Conservation (phyloP, 2,797 vertebrate species). For the Clarias laeviceps region DNA sequence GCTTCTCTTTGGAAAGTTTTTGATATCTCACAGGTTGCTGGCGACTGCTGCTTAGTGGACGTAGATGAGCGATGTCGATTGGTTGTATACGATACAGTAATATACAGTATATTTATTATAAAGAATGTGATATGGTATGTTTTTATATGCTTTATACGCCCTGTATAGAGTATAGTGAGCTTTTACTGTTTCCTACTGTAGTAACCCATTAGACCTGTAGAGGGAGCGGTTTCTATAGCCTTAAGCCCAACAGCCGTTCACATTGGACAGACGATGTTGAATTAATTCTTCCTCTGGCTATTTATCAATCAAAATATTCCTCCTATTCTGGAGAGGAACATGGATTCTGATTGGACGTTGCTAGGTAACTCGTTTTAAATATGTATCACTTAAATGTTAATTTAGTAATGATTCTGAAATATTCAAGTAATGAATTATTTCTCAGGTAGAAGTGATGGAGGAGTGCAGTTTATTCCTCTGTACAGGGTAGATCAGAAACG, state of each 20-base stretch:
- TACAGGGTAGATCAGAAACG: conserved; percentile 48
- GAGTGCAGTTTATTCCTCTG: conserved; percentile 12
- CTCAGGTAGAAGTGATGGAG: conserved; percentile 25
- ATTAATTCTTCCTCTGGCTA: conserved; percentile 14
- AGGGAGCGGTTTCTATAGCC: conserved; percentile 52
- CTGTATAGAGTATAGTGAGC: conserved; percentile 35
- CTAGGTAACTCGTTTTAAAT: conserved; percentile 55
- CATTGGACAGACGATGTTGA: conserved; percentile 51
- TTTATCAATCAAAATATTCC: conserved; percentile 34
- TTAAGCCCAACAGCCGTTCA: conserved; percentile 54
- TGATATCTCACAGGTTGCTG: conserved; percentile 63
- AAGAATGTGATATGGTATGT: conserved; percentile 44
- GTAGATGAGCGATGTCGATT: conserved; percentile 53
- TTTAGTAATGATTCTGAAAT: conserved; percentile 29
- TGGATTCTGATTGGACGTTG: conserved; percentile 36
- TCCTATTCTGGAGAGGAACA: conserved; percentile 32
- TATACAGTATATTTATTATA: conserved; percentile 50
- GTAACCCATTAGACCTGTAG: conserved; percentile 44
- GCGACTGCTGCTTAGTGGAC: conserved; percentile 60
- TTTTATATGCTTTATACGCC: conserved; percentile 43
- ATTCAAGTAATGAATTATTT: conserved; percentile 38
- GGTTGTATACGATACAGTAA: conserved; percentile 44
- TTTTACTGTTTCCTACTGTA: conserved; percentile 43
- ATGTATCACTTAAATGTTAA: conserved; percentile 50
- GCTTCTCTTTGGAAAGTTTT: conserved; percentile 45